Evolutionary conservation across 2,888 invertebrate species (phyloP), one percentile per base, ranked within the genome.

Genomic region (Acrobasis repandana): DNA sequence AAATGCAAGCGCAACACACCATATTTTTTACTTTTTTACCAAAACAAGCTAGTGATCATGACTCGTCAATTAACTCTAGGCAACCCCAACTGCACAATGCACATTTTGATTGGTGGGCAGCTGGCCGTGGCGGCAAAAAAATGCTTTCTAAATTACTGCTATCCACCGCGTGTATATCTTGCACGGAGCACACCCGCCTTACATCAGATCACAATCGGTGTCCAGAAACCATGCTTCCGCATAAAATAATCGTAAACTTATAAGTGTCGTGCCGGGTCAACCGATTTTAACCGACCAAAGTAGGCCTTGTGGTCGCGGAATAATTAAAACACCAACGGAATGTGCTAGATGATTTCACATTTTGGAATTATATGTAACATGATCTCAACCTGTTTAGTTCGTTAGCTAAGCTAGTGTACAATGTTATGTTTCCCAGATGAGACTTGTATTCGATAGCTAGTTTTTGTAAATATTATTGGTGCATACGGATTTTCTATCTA

Each of bases 31-130:
- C n/a, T n/a, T 59, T 33, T 69, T 75, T 67, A 74, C 73, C 70
- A 77, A 79, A 79, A 77, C 46, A 76, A 75, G 69, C 64, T 67
- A 71, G 73, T 70, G 74, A 74, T 80, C 80, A 86, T 88, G 88
- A 88, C 82, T 83, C 77, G 83, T 78, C 83, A 77, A 85, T 83
- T 86, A 82, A 79, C 64, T 70, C 61, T 67, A 69, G 68, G 73
- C 85, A 79, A 83, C 88, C 89, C 90, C 82, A 76, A 79, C 75
- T 78, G 81, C 78, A 80, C 80, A 82, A 82, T 86, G 87, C 85
- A 85, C 84, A 83, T 85, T 86, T 86, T 80, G 84, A 86, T 87
- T 85, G 84, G 88, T 86, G 83, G 83, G 77, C 90, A 90, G 90
- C 89, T 90, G 91, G 68, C 83, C 80, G 80, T 83, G 72, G 81